phyloP scores from a whole-genome alignment of 2,113 vertebrate genomes.

The Fukomys damarensis region DNA sequence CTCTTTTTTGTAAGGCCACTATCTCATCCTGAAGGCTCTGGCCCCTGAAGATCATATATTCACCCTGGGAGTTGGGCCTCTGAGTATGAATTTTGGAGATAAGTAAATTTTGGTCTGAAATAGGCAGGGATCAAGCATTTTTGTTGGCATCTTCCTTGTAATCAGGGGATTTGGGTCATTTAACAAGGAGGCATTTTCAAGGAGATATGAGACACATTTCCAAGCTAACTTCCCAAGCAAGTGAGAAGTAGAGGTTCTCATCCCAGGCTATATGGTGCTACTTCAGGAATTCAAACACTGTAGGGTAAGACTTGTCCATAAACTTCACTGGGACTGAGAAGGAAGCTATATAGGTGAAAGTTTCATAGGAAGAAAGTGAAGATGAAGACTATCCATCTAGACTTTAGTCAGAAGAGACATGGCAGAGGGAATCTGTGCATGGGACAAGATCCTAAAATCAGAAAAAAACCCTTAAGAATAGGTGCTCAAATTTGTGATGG shows the following conservation, averaged over 20 bases:
- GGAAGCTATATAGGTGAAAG: accelerated
- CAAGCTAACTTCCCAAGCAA: background rate
- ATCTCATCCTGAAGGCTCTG: background rate
- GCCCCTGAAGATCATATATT: background rate
- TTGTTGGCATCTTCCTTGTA: background rate
- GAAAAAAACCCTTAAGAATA: background rate
- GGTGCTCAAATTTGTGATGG: background rate
- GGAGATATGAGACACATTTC: background rate
- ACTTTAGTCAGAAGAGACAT: background rate
- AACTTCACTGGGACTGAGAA: background rate
- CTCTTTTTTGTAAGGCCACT: background rate
- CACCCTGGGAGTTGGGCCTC: background rate
- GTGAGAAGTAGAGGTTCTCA: background rate
- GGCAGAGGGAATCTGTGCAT: background rate
- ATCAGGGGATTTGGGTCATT: background rate
- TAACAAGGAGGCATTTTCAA: background rate
- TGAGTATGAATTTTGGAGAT: background rate
- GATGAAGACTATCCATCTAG: background rate
- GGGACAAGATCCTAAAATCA: background rate
- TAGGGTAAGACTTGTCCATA: background rate
- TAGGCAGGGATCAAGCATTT: background rate
- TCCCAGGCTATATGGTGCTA: background rate
- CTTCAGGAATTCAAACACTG: background rate
- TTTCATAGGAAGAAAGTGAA: background rate
- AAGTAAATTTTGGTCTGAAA: background rate